phyloP scores from a whole-genome alignment of 2,888 invertebrate genomes.

The Xestia c-nigrum region DNA sequence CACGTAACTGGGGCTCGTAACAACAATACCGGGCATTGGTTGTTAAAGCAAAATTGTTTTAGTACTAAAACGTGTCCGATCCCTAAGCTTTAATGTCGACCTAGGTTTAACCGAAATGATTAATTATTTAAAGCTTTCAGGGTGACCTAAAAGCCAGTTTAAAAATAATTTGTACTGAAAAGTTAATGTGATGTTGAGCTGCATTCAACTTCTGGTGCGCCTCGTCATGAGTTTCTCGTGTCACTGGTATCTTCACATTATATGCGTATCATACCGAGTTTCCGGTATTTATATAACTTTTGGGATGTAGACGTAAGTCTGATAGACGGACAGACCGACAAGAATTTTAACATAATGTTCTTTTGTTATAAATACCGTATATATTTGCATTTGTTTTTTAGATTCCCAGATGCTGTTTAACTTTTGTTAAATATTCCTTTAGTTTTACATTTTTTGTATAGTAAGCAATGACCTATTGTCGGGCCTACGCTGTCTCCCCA shows the following conservation, averaged over 20 bases:
- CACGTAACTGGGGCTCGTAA: constrained; percentile 22
- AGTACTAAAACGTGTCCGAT: constrained; percentile 36
- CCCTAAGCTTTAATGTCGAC: constrained; percentile 16
- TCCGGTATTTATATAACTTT: background rate
- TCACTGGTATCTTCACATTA: background rate
- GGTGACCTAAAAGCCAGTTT: constrained; percentile 15
- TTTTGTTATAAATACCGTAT: no score
- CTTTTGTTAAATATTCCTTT: no score
- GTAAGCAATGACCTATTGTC: no score
- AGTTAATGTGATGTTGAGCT: background rate
- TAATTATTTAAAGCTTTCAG: constrained; percentile 36
- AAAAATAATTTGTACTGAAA: constrained; percentile 3
- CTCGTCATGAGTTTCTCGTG: background rate
- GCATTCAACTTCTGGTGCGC: background rate
- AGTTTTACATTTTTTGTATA: no score
- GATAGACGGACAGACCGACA: no score
- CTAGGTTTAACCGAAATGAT: constrained; percentile 6
- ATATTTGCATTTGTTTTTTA: no score
- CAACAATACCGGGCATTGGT: constrained; percentile 23
- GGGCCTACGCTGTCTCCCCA: no score
- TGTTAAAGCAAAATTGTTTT: constrained; percentile 27
- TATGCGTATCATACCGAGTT: background rate
- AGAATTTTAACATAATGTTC: no score
- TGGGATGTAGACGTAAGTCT: background rate
- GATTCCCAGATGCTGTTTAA: no score